phyloP scores from a whole-genome alignment of 1,140 invertebrate species.

The Bombus vancouverensis region DNA sequence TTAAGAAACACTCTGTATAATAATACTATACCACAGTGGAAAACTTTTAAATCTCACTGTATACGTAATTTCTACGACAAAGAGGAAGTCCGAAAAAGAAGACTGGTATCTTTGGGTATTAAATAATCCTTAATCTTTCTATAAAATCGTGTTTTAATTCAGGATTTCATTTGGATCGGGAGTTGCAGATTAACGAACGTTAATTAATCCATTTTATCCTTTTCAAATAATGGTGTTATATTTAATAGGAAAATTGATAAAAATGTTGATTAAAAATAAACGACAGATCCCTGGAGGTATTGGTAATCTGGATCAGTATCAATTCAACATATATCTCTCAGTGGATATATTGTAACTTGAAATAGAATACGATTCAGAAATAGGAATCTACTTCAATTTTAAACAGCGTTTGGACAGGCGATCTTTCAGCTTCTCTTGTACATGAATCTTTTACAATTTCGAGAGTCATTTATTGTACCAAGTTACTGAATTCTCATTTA shows the following conservation, averaged over 20 bases:
- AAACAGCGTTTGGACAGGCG: too few relatives aligned
- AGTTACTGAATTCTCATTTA: background rate
- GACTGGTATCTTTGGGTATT: too few relatives aligned
- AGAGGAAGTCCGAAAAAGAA: background rate
- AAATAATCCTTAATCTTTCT: background rate
- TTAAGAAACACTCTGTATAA: too few relatives aligned
- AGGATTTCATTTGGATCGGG: background rate
- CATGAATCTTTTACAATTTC: constrained; percentile 8
- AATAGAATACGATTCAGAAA: background rate
- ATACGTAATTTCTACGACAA: background rate
- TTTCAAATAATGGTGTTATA: background rate
- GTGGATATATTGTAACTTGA: background rate
- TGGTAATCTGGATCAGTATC: too few relatives aligned
- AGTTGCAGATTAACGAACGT: background rate
- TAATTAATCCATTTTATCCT: background rate
- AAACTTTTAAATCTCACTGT: background rate
- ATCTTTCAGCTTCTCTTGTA: background rate
- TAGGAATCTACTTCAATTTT: background rate
- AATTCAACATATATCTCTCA: too few relatives aligned
- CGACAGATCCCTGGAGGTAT: too few relatives aligned
- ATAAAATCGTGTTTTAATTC: background rate
- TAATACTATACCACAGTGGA: too few relatives aligned
- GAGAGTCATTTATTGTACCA: background rate
- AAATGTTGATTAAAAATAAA: too few relatives aligned
- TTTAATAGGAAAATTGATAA: background rate